Conservation (phyloP, 2,888 invertebrate species). For the Linnaemya tessellans region DNA sequence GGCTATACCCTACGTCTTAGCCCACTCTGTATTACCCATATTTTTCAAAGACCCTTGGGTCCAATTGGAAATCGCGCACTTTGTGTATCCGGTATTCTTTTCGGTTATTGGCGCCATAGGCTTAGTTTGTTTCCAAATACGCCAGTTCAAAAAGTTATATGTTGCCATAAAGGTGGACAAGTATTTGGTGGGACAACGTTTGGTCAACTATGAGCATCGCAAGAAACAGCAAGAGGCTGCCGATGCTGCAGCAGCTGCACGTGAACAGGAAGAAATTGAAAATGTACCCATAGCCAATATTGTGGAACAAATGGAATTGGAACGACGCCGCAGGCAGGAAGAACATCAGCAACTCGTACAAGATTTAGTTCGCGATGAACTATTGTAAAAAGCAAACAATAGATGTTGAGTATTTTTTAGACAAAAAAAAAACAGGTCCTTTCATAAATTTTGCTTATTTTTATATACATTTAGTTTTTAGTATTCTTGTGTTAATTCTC, state of each 20-base stretch:
- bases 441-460: slow-evolving; percentile 25
- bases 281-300: slow-evolving; percentile 69
- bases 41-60: slow-evolving; percentile 86
- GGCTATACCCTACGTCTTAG: slow-evolving; percentile 95
- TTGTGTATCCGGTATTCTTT: slow-evolving; percentile 95
- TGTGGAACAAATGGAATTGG: slow-evolving; percentile 68
- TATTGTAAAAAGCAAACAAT: slow-evolving; percentile 46
- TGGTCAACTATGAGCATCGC: slow-evolving; percentile 98
- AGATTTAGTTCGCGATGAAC: slow-evolving; percentile 70
- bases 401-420: slow-evolving; percentile 5
- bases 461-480: slow-evolving; percentile 2
- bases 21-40: slow-evolving; percentile 90
- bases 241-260: slow-evolving; percentile 75
- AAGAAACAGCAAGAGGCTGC: slow-evolving; percentile 85
- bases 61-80: slow-evolving; percentile 90
- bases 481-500: slow-evolving; percentile 10
- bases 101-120: slow-evolving; percentile 87
- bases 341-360: slow-evolving; percentile 65
- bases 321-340: slow-evolving; percentile 63
- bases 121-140: slow-evolving; percentile 92
- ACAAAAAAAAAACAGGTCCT: slow-evolving; percentile 18
- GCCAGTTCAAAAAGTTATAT: slow-evolving; percentile 96
- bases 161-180: slow-evolving; percentile 99
- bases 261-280: slow-evolving; percentile 71
- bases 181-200: slow-evolving; percentile 97